Percentiles rank a stretch among this genome's conserved stretches.
phyloP scores from a whole-genome alignment of 2,797 vertebrate species.

The Chloroceryle inda region DNA sequence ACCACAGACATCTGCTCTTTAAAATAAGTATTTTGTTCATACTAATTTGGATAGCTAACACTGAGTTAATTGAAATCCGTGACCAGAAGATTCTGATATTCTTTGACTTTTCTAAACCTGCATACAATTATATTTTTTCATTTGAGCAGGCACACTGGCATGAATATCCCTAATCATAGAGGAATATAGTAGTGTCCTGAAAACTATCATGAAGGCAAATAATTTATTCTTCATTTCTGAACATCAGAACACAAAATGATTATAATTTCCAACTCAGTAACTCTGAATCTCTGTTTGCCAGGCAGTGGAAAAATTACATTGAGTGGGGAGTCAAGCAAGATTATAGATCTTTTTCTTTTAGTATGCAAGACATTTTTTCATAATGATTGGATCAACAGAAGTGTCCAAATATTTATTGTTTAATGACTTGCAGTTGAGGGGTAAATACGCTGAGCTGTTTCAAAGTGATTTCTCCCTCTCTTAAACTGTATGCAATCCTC shows the following conservation, averaged over 20 bases:
- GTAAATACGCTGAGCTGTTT: conserved; percentile 37
- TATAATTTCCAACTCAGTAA: not conserved
- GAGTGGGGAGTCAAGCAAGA: not conserved
- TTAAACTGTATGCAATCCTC: conserved; percentile 23
- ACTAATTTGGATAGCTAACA: not conserved
- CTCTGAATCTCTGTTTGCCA: not conserved
- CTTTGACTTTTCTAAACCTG: not conserved
- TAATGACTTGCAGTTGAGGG: conserved; percentile 10
- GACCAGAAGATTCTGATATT: not conserved
- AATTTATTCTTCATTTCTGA: not conserved
- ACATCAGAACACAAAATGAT: not conserved
- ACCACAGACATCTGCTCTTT: not conserved
- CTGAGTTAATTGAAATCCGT: not conserved
- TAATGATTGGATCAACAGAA: not conserved
- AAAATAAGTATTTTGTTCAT: not conserved
- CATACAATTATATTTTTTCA: not conserved
- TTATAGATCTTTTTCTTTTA: not conserved
- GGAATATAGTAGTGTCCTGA: not conserved
- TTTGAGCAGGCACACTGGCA: not conserved
- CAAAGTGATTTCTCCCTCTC: conserved; percentile 11
- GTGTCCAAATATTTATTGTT: conserved; percentile 31
- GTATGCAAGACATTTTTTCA: not conserved
- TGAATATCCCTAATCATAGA: not conserved
- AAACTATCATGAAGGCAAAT: not conserved
- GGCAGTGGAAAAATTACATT: not conserved